phyloP scores from a whole-genome alignment of 2,113 vertebrate species.

The Nesospiza acunhae region DNA sequence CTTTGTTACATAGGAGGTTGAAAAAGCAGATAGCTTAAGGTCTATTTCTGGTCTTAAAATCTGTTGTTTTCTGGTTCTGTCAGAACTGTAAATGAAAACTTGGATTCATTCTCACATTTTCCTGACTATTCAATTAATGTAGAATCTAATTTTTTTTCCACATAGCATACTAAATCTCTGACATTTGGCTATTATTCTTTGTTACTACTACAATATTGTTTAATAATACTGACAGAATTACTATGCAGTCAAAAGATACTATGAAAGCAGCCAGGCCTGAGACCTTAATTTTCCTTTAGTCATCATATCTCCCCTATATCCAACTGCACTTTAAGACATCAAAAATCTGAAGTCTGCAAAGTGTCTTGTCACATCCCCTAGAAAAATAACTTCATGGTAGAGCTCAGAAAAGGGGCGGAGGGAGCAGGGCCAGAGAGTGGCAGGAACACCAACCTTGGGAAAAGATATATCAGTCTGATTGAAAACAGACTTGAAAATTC shows the following conservation, averaged over 20 bases:
- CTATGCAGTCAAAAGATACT: background rate
- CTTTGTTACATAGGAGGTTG: background rate
- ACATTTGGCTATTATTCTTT: background rate
- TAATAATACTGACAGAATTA: background rate
- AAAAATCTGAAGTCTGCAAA: constrained; percentile 16
- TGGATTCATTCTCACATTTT: constrained; percentile 6
- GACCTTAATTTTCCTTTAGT: background rate
- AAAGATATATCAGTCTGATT: constrained; percentile 46
- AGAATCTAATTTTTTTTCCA: background rate
- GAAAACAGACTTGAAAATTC: constrained; percentile 65
- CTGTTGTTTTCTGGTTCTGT: constrained; percentile 10
- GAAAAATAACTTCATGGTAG: background rate
- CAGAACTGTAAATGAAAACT: constrained; percentile 12
- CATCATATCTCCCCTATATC: background rate
- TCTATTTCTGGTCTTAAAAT: background rate
- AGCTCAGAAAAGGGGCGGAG: background rate
- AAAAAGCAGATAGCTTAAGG: constrained; percentile 2
- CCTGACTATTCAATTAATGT: background rate
- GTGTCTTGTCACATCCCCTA: background rate
- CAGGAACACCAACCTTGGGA: background rate
- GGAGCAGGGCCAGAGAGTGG: background rate
- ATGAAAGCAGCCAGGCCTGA: background rate
- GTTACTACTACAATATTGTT: background rate
- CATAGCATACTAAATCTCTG: background rate
- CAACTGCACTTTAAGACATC: background rate